Base-by-base conservation (phyloP, 2,797 vertebrate species). In the Helarctos malayanus region DNA sequence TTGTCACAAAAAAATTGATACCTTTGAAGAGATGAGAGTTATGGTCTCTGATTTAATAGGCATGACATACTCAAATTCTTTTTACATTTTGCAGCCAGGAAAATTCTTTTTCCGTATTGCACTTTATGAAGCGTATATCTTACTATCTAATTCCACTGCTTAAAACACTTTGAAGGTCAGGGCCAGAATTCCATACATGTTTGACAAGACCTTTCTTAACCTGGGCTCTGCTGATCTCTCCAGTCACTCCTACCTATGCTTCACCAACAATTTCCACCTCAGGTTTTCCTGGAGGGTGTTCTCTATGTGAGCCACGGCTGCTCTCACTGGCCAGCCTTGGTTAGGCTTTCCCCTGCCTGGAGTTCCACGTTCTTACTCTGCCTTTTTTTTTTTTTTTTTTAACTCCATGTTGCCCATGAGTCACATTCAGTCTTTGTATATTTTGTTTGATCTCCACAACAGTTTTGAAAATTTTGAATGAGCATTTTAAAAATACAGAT, bases 1-100 rank as follows among this genome's bases (percentile, higher is more conserved):
- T 63, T 87, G 52, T 27, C 49, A 88, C 56, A 88, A 32, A 94
- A 95, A 95, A 83, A 75, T 47, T 49, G 27, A 15, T 83, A 23
- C 21, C 14, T 57, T 23, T 23, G 18, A 82, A 81, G 45, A 82
- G 15, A 9, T 27, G 25, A 54, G 54, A 81, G 27, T 32, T 45
- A 82, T 87, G 54, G 9, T n/a, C 32, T 91, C 84, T 19, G 52
- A 90, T 87, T 32, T 92, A 87, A 57, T 47, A 78, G 29, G 27
- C n/a, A 61, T 32, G 38, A 38, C 27, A n/a, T 16, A 57, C 35
- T 94, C 13, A 38, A 75, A 59, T 63, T 88, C 21, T 79, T 82
- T 82, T 73, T 63, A n/a, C 1, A 23, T 47, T 59, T 3, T 32
- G 7, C 13, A 88, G 47, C 7, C 35, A 71, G 41, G 82, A 87